Conservation (phyloP, 2,888 invertebrate genomes). For the Cosmopolites sordidus region DNA sequence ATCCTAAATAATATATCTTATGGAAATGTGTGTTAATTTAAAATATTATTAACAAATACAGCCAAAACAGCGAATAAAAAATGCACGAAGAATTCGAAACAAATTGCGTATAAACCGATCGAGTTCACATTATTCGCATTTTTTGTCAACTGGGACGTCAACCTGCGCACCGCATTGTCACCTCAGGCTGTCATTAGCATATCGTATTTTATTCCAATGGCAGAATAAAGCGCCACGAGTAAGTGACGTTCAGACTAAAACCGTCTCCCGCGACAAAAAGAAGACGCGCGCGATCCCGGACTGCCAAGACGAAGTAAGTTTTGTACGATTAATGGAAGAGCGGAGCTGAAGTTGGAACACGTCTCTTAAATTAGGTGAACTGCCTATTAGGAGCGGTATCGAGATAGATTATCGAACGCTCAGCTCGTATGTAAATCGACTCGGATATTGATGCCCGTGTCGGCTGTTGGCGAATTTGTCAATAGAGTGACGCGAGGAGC, state of each 20-base stretch:
- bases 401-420: slow-evolving; percentile 27
- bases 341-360: slow-evolving; percentile 12
- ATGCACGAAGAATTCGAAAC: too few relatives aligned
- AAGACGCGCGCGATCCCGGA: slow-evolving; percentile 1
- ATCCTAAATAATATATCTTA: too few relatives aligned
- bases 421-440: slow-evolving; percentile 24
- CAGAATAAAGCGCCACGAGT: slow-evolving; percentile 28
- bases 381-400: slow-evolving; percentile 28
- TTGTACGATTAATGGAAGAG: slow-evolving; percentile 9
- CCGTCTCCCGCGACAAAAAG: not conserved
- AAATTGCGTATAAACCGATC: slow-evolving; percentile 19
- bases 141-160: slow-evolving; percentile 20
- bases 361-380: slow-evolving; percentile 26
- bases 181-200: slow-evolving; percentile 26
- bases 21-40: too few relatives aligned
- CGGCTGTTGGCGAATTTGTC: slow-evolving; percentile 27
- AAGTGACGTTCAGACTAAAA: slow-evolving; percentile 20
- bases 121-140: slow-evolving; percentile 22
- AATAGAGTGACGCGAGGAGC: slow-evolving; percentile 22
- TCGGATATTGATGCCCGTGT: slow-evolving; percentile 23
- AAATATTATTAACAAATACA: too few relatives aligned
- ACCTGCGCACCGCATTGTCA: slow-evolving; percentile 25
- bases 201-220: slow-evolving; percentile 28
- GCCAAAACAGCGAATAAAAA: too few relatives aligned
- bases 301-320: slow-evolving; percentile 27